A percentile compares a stretch with the other conserved stretches of the same genome.
These are phyloP conservation scores for Pollenia angustigena DNA, from an alignment of 2,888 invertebrate species.

Conservation along the genomic window DNA sequence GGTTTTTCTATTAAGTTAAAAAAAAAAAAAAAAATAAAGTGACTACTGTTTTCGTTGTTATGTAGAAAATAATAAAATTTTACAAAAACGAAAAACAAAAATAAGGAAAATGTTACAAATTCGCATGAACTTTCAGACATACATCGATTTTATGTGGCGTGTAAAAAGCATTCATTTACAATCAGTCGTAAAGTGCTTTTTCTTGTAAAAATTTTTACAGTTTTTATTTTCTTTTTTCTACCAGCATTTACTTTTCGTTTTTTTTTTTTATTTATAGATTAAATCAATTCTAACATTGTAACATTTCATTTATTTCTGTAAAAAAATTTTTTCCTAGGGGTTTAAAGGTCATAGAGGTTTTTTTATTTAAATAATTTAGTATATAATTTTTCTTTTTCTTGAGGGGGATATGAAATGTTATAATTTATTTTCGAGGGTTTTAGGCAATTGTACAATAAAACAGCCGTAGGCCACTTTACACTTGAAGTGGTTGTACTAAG, in stretches of 20 bases:
- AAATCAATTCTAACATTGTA: slow-evolving; percentile 65
- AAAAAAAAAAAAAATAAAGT: too few relatives aligned
- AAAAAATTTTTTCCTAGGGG: neutral
- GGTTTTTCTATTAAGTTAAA: too few relatives aligned
- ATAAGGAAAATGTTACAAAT: slow-evolving; percentile 31
- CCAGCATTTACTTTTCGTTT: neutral
- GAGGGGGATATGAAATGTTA: neutral
- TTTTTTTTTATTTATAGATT: slow-evolving; percentile 58
- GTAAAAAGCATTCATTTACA: slow-evolving; percentile 51
- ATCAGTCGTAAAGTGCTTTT: slow-evolving; percentile 70
- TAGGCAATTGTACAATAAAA: neutral
- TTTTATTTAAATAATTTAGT: neutral
- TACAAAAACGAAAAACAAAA: neutral
- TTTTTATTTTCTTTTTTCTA: slow-evolving; percentile 18
- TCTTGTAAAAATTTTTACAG: slow-evolving; percentile 59
- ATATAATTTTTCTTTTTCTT: neutral
- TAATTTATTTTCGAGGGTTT: slow-evolving; percentile 28
- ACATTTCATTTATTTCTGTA: slow-evolving; percentile 11
- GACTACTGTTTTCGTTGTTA: neutral
- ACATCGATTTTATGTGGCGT: slow-evolving; percentile 61
- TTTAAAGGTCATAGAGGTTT: neutral
- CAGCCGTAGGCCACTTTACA: neutral
- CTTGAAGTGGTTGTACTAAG: neutral
- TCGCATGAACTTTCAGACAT: slow-evolving; percentile 33
- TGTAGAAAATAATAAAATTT: neutral